These are phyloP conservation scores for Dicrurus megarhynchus DNA, from an alignment of 2,113 vertebrate species.

Conservation along the genomic window DNA sequence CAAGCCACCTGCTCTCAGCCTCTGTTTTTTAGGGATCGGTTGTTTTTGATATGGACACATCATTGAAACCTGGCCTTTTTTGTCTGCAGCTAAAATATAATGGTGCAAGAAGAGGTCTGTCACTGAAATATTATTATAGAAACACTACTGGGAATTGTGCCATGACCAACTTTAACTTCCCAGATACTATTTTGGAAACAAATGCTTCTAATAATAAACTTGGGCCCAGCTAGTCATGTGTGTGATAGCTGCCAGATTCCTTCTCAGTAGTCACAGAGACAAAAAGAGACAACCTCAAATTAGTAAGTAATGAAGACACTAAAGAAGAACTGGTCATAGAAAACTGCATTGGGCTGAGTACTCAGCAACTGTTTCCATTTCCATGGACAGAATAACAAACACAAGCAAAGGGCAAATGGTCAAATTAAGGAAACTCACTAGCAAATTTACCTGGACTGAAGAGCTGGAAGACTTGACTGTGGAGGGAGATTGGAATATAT, in stretches of 20 bases:
- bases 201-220: constrained; percentile 31
- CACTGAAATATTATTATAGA: not conserved
- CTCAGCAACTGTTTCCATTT: not conserved
- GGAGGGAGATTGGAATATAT: not conserved
- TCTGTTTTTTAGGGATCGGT: not conserved
- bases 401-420: not conserved
- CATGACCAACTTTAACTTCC: not conserved
- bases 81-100: constrained; percentile 3
- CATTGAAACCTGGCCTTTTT: constrained; percentile 4
- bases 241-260: not conserved
- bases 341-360: not conserved
- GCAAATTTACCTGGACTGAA: not conserved
- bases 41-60: not conserved
- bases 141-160: constrained; percentile 22
- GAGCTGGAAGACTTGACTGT: not conserved
- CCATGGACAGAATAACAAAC: not conserved
- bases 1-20: not conserved
- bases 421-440: not conserved
- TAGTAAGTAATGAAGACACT: not conserved
- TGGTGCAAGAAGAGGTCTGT: not conserved
- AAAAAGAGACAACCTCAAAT: not conserved
- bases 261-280: not conserved
- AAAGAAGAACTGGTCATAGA: not conserved
- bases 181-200: constrained; percentile 10
- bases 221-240: not conserved